Evolutionary conservation across 2,797 vertebrate species (phyloP).

Genomic region (Poeciliopsis infans): DNA sequence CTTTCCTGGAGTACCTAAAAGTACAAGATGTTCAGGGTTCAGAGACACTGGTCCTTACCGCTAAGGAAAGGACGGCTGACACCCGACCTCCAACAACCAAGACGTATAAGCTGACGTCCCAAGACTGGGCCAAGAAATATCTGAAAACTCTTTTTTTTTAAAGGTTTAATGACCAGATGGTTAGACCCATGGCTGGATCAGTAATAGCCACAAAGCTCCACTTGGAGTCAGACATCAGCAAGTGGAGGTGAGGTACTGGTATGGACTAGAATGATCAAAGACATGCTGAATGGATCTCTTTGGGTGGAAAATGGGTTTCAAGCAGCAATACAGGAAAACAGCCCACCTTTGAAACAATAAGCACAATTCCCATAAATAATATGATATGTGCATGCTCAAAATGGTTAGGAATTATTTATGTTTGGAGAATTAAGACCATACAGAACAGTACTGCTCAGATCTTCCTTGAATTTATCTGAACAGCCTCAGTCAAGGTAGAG

Average conservation of each 20-base stretch:
- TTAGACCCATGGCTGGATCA: background rate
- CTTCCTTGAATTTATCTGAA: constrained; percentile 37
- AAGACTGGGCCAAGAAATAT: background rate
- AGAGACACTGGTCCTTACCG: background rate
- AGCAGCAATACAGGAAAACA: too few species aligned
- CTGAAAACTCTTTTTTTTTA: background rate
- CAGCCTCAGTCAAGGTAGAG: constrained; percentile 53
- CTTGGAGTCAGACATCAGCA: background rate
- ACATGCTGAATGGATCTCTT: too few species aligned
- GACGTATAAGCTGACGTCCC: background rate
- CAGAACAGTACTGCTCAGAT: constrained; percentile 3
- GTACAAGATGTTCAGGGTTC: background rate
- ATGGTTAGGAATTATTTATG: background rate
- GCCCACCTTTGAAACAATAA: background rate
- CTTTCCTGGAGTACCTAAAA: background rate
- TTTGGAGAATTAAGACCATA: background rate
- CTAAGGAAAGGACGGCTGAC: background rate
- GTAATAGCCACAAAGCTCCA: background rate
- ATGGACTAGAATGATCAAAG: background rate
- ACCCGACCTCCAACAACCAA: background rate
- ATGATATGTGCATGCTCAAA: background rate
- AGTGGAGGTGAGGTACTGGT: background rate
- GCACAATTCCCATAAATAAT: background rate
- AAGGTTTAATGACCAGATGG: background rate
- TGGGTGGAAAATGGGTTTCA: too few species aligned